Evolutionary conservation across 2,888 invertebrate genomes (phyloP), one percentile per base, ranked within the genome.

Genomic region (Ctena decussata): DNA sequence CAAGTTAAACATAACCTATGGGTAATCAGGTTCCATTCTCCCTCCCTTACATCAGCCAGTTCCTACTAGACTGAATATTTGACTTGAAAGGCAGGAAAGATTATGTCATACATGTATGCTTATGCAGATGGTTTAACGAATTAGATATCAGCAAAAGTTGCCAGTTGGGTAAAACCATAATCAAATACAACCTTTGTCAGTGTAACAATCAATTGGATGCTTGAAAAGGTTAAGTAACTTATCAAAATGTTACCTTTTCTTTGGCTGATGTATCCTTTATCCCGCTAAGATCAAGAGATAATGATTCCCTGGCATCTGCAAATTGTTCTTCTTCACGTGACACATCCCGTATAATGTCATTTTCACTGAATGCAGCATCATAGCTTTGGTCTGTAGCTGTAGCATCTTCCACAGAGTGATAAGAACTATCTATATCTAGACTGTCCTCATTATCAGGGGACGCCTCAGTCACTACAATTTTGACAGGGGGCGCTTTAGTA

Each of bases 311-410:
- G 30, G 86, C 86, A 80, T 86, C 86, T 32, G 77, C 80, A 78
- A 86, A 86, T 49, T 78, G 80, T 35, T 86, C 77, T 39, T 85
- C 78, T n/a, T 82, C 85, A 69, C 71, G 18, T 69, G 86, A 85
- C 49, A 82, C 85, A 32, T 85, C 85, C 37, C 32, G 35, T 75
- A 82, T 6, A 0, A 72, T 39, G 57, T 82, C 82, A 65, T 32
- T 65, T 35, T 65, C 65, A 35, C 65, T 35, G 35, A 65, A 65
- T 21, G 32, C 65, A 2, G 65, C 35, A 35, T 65, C 65, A 18
- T 65, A 65, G 35, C 65, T 65, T 3, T 65, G 65, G 21, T 65
- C 49, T 30, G 30, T 5, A 0, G 6, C 73, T 15, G 44, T 32
- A 53, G 32, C 53, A 0, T 15, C 53, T 32, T 74, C 73, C n/a